Percentiles rank a stretch among this genome's conserved stretches.
Conservation (phyloP, 2,797 vertebrate genomes). For the Syngnathus rostellatus region DNA sequence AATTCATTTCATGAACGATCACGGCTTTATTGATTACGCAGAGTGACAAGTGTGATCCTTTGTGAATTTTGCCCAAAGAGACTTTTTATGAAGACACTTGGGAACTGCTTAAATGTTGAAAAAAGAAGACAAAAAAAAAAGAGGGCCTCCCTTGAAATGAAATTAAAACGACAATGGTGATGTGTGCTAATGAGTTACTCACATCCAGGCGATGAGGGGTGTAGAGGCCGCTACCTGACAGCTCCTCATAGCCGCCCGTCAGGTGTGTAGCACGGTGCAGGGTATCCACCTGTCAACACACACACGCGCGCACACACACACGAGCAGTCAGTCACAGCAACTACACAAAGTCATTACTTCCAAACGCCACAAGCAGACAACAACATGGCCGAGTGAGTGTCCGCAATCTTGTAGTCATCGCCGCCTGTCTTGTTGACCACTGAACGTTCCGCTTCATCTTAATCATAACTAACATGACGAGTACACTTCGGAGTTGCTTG, state of each 20-base stretch:
- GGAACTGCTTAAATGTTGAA: too few species aligned
- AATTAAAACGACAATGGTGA: neutral
- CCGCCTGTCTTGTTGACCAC: neutral
- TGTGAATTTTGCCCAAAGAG: too few species aligned
- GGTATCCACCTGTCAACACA: constrained; percentile 77
- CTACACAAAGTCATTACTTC: constrained; percentile 7
- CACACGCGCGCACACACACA: constrained; percentile 21
- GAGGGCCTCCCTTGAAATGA: neutral
- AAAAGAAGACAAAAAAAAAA: neutral
- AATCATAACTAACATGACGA: neutral
- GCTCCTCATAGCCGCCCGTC: constrained; percentile 81
- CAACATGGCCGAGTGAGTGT: constrained; percentile 3
- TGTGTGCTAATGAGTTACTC: constrained; percentile 44
- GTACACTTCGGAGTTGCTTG: neutral
- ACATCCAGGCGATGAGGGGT: constrained; percentile 78
- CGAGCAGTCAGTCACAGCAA: constrained; percentile 4
- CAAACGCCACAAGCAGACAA: neutral
- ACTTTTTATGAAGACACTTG: too few species aligned
- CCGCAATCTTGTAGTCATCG: neutral
- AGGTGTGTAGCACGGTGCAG: constrained; percentile 86
- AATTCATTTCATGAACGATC: too few species aligned
- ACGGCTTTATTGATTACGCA: too few species aligned
- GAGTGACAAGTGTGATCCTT: too few species aligned
- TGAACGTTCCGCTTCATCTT: neutral
- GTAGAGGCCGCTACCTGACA: constrained; percentile 76